A percentile compares a stretch with the other conserved stretches of the same genome.
These are phyloP conservation scores for Villa cingulata DNA, from an alignment of 2,888 invertebrate species.

Conservation along the genomic window DNA sequence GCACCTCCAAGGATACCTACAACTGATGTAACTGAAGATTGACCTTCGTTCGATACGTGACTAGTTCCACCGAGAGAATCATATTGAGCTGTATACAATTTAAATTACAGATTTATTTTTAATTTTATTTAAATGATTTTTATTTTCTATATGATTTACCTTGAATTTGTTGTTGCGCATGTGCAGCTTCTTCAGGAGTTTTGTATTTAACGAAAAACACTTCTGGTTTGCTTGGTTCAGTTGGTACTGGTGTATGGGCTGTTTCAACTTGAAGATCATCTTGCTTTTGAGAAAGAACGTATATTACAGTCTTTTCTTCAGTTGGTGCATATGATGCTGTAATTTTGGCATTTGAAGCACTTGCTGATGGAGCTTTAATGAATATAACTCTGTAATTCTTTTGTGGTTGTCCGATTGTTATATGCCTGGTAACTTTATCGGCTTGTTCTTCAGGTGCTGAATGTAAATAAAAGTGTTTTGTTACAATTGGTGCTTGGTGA, in stretches of 20 bases:
- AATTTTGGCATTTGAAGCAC: slow-evolving; percentile 1
- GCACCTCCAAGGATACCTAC: slow-evolving; percentile 24
- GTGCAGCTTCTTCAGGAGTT: slow-evolving; percentile 14
- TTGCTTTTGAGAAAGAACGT: slow-evolving; percentile 16
- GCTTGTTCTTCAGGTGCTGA: slow-evolving; percentile 30
- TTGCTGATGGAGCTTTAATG: slow-evolving; percentile 28
- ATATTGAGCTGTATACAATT: slow-evolving; percentile 23
- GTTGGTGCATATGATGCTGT: slow-evolving; percentile 10
- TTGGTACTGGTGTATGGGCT: slow-evolving; percentile 12
- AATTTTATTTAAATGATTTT: not conserved
- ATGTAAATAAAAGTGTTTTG: slow-evolving; percentile 30
- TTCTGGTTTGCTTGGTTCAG: slow-evolving; percentile 16
- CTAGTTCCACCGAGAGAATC: slow-evolving; percentile 29
- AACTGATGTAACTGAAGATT: slow-evolving; percentile 26
- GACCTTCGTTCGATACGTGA: slow-evolving; percentile 26
- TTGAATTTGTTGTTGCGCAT: slow-evolving; percentile 15
- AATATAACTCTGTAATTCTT: slow-evolving; percentile 34
- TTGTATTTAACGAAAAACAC: slow-evolving; percentile 18
- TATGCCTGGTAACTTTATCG: slow-evolving; percentile 21
- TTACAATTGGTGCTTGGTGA: slow-evolving; percentile 22
- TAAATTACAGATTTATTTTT: not conserved
- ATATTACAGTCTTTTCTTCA: slow-evolving; percentile 19
- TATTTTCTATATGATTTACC: slow-evolving; percentile 4
- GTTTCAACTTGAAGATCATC: slow-evolving; percentile 9
- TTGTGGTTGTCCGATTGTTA: slow-evolving; percentile 27